Evolutionary conservation across 1,140 invertebrate genomes (phyloP), one percentile per base, ranked within the genome.

Genomic region (Bactericera cockerelli): DNA sequence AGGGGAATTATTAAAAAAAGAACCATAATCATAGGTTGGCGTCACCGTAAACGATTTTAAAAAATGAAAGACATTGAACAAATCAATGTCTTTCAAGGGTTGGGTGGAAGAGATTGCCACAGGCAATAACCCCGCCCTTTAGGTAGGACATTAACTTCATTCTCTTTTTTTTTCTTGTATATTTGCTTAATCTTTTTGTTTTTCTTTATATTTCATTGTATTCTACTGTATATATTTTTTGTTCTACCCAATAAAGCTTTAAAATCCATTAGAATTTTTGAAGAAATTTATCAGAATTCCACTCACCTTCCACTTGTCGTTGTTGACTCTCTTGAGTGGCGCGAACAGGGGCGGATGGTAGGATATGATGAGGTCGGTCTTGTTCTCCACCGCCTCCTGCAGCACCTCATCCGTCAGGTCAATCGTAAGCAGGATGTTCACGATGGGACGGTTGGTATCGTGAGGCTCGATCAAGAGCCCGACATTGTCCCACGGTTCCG

Each of bases 331-430:
- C 69, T 93, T 96, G 21, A 98, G 63, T 4, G 87, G 79, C 19
- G 74, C 72, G 72, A 98, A 98, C 67, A 98, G 88, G 16, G 92
- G 90, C 13, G 94, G 94, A 80, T 98, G 94, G 72, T 98, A 98
- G 0, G 90, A 86, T 33, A 98, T 76, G 62, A 98, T 92, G 67
- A 98, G 69, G 70, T 93, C 79, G 54, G 76, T 78, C 13, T 79
- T 74, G 24, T 78, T 68, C 1, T 76, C 65, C 21, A 89, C 64
- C 4, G 91, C 91, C 79, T 98, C 93, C 21, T 84, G 69, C 67
- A 94, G 77, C 0, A 98, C 93, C 61, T 79, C 78, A 70, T 90
- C 85, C 0, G 92, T 97, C 42, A 98, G 75, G 72, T 98, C 94
- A 74, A 95, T 98, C 4, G 93, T 97, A n/a, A 98, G 69, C 26